A percentile compares a stretch with the other conserved stretches of the same genome.
phyloP scores from a whole-genome alignment of 2,888 invertebrate genomes.

The Cetonia aurata region DNA sequence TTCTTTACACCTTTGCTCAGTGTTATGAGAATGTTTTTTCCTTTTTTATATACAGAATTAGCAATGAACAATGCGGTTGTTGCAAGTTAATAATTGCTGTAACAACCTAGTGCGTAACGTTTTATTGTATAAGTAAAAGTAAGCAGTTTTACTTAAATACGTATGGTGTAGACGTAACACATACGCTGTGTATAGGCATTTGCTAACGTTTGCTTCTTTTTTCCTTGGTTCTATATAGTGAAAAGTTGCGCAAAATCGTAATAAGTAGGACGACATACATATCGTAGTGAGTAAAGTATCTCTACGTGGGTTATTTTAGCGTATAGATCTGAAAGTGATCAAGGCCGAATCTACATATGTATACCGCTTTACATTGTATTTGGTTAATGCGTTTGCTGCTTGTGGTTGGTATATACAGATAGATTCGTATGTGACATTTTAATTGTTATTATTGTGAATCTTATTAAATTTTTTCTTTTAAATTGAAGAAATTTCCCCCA shows the following conservation, averaged over 20 bases:
- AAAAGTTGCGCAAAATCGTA: constrained; percentile 23
- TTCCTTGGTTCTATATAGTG: constrained; percentile 13
- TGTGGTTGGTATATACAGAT: too few species aligned
- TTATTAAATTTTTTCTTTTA: too few species aligned
- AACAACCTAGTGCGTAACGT: not conserved
- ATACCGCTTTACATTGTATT: too few species aligned
- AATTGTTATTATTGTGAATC: too few species aligned
- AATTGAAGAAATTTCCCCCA: too few species aligned
- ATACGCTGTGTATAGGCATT: not conserved
- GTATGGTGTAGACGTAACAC: too few species aligned
- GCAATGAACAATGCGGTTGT: not conserved
- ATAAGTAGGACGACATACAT: constrained; percentile 36
- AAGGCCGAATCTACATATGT: constrained; percentile 28
- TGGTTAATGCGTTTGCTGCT: too few species aligned
- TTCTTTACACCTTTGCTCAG: too few species aligned
- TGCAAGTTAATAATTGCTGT: not conserved
- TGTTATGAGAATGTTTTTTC: too few species aligned
- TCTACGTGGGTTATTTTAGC: constrained; percentile 24
- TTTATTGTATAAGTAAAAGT: constrained; percentile 9
- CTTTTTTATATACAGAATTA: too few species aligned
- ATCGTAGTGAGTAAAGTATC: too few species aligned
- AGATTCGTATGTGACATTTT: too few species aligned
- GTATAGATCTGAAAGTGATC: constrained; percentile 39
- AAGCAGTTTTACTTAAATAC: constrained; percentile 24
- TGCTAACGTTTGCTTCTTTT: constrained; percentile 26